Evolutionary conservation across 2,797 vertebrate species (phyloP).

Genomic region (Helicolenus hilgendorfi): DNA sequence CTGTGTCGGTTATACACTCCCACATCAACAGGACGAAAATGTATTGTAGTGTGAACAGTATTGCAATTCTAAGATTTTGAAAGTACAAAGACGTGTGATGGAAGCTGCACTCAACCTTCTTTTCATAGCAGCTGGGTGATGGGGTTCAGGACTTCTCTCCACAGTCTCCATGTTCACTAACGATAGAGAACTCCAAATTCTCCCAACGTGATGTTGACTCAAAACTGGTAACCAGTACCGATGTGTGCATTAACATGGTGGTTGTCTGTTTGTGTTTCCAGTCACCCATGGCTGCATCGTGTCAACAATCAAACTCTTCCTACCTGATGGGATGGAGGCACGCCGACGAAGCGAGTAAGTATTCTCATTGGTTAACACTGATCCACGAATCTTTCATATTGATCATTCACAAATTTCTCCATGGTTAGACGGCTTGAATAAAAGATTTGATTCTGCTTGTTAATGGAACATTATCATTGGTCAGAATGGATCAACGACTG

Average conservation of each 20-base stretch:
- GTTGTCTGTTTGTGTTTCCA: slow-evolving; percentile 83
- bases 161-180: neutral
- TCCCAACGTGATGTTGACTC: neutral
- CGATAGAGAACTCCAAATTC: neutral
- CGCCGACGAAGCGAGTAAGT: slow-evolving; percentile 98
- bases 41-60: neutral
- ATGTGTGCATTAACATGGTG: neutral
- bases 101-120: neutral
- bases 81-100: neutral
- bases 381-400: neutral
- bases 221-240: neutral
- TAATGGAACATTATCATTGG: neutral
- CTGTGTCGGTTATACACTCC: fast-evolving
- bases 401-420: neutral
- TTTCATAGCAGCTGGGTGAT: neutral
- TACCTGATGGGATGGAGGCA: slow-evolving; percentile 99
- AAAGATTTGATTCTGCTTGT: neutral
- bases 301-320: slow-evolving; percentile 99
- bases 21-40: neutral
- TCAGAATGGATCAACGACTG: neutral
- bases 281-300: slow-evolving; percentile 99
- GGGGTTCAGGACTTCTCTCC: neutral
- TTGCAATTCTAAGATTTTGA: neutral
- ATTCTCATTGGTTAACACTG: neutral
- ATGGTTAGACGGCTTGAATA: neutral